These are phyloP conservation scores for Thripadectes ignobilis DNA, from an alignment of 2,797 vertebrate species.

Conservation along the genomic window DNA sequence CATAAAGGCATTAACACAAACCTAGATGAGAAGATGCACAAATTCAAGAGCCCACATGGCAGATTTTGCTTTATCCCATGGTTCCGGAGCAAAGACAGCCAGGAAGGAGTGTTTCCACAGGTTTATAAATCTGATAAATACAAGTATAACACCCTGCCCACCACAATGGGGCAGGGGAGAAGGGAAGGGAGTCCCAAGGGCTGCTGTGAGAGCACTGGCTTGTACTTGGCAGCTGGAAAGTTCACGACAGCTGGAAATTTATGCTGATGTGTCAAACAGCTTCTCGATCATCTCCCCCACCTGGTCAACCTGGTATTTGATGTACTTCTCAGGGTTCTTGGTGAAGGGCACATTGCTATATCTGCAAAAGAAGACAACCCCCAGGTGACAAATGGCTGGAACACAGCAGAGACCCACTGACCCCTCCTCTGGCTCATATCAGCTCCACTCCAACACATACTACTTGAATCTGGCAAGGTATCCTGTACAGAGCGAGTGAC, in stretches of 20 bases:
- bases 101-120: conserved; percentile 27
- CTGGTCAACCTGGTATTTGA: conserved; percentile 92
- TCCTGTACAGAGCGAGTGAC: neutral
- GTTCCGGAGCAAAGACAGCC: neutral
- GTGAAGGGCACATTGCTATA: conserved; percentile 93
- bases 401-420: neutral
- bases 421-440: neutral
- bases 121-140: conserved; percentile 72
- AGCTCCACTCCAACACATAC: neutral
- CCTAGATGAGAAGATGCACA: neutral
- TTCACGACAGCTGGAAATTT: neutral
- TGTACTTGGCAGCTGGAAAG: neutral
- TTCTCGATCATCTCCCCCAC: conserved; percentile 96
- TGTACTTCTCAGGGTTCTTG: conserved; percentile 96
- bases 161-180: conserved; percentile 8
- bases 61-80: neutral
- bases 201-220: neutral
- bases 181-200: neutral
- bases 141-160: conserved; percentile 21
- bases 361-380: conserved; percentile 71
- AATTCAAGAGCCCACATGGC: neutral
- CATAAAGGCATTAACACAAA: neutral
- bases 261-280: conserved; percentile 96
- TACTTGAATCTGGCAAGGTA: neutral
- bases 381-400: neutral